Evolutionary conservation across 2,113 vertebrate species (phyloP).

Genomic region (Dermatemys mawii): DNA sequence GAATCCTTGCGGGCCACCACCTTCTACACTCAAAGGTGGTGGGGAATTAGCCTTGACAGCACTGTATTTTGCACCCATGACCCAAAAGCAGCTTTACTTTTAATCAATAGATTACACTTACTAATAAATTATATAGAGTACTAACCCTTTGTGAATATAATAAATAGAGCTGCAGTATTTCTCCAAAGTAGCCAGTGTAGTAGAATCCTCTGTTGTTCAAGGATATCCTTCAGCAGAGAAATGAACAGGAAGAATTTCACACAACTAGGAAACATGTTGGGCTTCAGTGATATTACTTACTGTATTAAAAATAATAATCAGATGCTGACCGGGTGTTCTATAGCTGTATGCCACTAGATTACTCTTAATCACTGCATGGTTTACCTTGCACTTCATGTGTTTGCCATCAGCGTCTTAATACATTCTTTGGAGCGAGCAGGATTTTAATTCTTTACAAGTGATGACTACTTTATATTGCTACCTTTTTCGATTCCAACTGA

Average conservation of each 20-base stretch:
- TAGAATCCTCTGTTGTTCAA: background rate
- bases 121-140: background rate
- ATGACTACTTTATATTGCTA: background rate
- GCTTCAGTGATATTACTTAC: background rate
- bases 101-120: background rate
- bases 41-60: background rate
- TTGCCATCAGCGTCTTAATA: background rate
- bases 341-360: background rate
- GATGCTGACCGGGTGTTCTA: background rate
- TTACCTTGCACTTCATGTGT: background rate
- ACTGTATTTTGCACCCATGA: background rate
- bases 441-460: background rate
- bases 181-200: background rate
- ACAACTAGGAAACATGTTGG: background rate
- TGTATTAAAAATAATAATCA: background rate
- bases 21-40: too few species aligned
- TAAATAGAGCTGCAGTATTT: background rate
- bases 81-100: background rate
- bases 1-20: too few species aligned
- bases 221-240: background rate
- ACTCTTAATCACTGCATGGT: background rate
- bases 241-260: background rate
- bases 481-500: background rate
- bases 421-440: background rate
- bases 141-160: background rate